These are phyloP conservation scores for Parthenolecanium corni DNA, from an alignment of 2,888 invertebrate genomes.

Conservation along the genomic window DNA sequence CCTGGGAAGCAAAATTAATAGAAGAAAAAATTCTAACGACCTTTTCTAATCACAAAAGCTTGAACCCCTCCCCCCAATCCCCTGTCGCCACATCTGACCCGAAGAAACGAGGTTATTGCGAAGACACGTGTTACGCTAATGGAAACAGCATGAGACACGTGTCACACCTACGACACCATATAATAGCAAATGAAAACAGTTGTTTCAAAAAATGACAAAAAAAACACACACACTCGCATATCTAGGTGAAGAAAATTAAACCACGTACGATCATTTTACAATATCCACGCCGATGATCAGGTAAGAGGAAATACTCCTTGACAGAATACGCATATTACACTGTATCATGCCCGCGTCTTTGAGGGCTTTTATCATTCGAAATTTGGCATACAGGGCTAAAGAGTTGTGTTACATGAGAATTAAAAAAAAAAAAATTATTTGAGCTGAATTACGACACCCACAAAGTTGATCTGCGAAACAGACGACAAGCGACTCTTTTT, in stretches of 20 bases:
- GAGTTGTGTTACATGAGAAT: too few species aligned
- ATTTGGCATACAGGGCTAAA: not conserved
- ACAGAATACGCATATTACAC: not conserved
- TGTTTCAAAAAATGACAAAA: not conserved
- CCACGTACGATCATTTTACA: not conserved
- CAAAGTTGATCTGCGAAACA: too few species aligned
- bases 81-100: too few species aligned
- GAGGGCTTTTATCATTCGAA: not conserved
- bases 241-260: not conserved
- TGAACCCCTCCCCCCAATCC: too few species aligned
- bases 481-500: too few species aligned
- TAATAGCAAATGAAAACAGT: not conserved
- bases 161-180: not conserved
- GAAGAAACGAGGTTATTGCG: too few species aligned
- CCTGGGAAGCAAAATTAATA: too few species aligned
- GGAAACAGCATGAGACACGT: slow-evolving; percentile 13
- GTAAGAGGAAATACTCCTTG: not conserved
- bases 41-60: too few species aligned
- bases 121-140: slow-evolving; percentile 14
- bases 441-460: too few species aligned
- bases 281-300: not conserved
- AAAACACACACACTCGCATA: too few species aligned
- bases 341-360: not conserved
- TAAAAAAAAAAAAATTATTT: too few species aligned
- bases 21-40: too few species aligned